These are phyloP conservation scores for Cranoglanis bouderius DNA, from an alignment of 2,113 vertebrate genomes.

Conservation along the genomic window DNA sequence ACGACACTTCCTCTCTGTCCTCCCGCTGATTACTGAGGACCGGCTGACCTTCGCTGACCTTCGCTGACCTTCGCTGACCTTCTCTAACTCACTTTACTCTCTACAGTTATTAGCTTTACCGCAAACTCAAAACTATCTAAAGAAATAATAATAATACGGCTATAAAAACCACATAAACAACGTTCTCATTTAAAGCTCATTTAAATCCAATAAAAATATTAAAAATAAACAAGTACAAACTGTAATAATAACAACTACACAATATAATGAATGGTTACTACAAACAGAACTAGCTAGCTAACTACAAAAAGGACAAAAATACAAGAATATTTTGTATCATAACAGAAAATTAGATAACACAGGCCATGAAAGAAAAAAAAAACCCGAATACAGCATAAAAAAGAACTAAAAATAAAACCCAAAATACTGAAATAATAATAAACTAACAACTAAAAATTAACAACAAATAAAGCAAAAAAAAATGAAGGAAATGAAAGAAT, in stretches of 20 bases:
- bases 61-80: background rate
- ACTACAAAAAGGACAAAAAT: background rate
- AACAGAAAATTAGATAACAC: background rate
- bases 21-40: slow-evolving; percentile 21
- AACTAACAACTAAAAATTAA: too few species aligned
- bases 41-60: background rate
- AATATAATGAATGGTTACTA: background rate
- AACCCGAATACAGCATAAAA: too few species aligned
- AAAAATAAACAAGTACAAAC: background rate
- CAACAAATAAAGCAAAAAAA: background rate
- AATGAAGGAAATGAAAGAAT: too few species aligned
- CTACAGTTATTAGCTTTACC: background rate
- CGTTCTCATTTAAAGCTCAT: background rate
- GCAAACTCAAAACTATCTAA: background rate
- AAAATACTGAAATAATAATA: too few species aligned
- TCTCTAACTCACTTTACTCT: background rate
- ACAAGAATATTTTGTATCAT: background rate
- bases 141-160: background rate
- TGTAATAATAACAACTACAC: background rate
- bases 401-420: too few species aligned
- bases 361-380: too few species aligned
- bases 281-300: background rate
- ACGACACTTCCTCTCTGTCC: background rate
- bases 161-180: too few species aligned
- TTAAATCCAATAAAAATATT: background rate